Evolutionary conservation across 2,113 vertebrate genomes (phyloP).

Genomic region (Abramis brama): DNA sequence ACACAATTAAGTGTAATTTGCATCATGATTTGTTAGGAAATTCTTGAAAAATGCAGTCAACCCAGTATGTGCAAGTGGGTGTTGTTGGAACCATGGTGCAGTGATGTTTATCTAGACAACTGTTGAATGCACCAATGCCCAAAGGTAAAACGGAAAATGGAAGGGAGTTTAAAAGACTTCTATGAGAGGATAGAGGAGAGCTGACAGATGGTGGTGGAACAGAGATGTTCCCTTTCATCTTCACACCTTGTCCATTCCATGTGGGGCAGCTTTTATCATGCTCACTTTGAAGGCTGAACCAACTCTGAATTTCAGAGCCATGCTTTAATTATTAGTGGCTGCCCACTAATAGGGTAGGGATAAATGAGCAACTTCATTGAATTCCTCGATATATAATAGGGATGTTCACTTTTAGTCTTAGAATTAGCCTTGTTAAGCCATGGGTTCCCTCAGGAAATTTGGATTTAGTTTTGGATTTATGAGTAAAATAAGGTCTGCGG

Average conservation of each 20-base stretch:
- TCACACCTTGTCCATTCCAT: constrained; percentile 15
- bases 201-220: constrained; percentile 43
- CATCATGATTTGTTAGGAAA: not conserved
- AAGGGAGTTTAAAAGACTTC: not conserved
- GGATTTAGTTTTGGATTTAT: not conserved
- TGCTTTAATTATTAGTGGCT: constrained; percentile 10
- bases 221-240: constrained; percentile 49
- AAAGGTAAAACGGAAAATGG: constrained; percentile 10
- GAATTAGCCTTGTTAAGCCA: too few species aligned
- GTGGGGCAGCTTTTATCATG: constrained; percentile 40
- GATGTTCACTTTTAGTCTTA: not conserved
- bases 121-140: not conserved
- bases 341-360: not conserved
- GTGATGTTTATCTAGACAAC: not conserved
- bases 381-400: not conserved
- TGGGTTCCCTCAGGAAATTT: not conserved
- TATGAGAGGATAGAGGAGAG: constrained; percentile 19
- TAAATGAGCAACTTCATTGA: not conserved
- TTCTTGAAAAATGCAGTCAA: not conserved
- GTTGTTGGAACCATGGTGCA: not conserved
- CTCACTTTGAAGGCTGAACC: constrained; percentile 47
- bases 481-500: not conserved
- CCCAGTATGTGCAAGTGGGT: not conserved
- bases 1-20: not conserved
- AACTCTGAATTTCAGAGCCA: constrained; percentile 29